Percentiles rank a stretch among this genome's conserved stretches.
phyloP scores from a whole-genome alignment of 2,113 vertebrate species.

The Cairina moschata region DNA sequence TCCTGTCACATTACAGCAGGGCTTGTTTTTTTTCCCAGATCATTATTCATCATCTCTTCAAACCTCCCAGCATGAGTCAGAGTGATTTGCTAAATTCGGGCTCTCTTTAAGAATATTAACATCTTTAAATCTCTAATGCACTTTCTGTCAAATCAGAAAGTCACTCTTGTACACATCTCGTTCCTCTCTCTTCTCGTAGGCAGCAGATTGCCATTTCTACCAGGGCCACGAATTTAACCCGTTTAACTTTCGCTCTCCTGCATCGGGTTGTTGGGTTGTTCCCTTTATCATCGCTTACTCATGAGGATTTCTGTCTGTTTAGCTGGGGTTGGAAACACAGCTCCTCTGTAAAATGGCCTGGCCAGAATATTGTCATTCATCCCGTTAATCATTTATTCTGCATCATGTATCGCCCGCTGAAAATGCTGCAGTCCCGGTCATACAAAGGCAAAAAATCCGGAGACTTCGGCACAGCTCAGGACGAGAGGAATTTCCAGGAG shows the following conservation, averaged over 20 bases:
- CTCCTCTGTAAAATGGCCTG: background rate
- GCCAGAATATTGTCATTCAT: background rate
- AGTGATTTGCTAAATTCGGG: background rate
- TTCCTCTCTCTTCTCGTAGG: background rate
- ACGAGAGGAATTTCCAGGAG: background rate
- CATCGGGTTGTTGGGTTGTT: background rate
- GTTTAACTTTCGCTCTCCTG: background rate
- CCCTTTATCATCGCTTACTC: background rate
- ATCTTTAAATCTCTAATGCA: background rate
- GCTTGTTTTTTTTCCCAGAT: background rate
- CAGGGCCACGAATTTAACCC: background rate
- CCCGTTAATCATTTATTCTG: background rate
- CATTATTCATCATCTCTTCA: slow-evolving; percentile 26
- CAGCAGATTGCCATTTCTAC: background rate
- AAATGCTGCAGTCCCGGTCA: rapidly evolving
- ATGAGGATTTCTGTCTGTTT: background rate
- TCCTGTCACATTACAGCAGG: background rate
- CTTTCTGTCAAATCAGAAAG: background rate
- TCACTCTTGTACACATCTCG: background rate
- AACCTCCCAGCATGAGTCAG: background rate
- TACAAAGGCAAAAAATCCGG: background rate
- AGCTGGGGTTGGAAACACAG: background rate
- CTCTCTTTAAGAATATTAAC: background rate
- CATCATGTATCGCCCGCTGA: background rate
- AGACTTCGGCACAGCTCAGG: background rate